Evolutionary conservation across 2,888 invertebrate genomes (phyloP), one percentile per base, ranked within the genome.

Genomic region (Nebria brevicollis): DNA sequence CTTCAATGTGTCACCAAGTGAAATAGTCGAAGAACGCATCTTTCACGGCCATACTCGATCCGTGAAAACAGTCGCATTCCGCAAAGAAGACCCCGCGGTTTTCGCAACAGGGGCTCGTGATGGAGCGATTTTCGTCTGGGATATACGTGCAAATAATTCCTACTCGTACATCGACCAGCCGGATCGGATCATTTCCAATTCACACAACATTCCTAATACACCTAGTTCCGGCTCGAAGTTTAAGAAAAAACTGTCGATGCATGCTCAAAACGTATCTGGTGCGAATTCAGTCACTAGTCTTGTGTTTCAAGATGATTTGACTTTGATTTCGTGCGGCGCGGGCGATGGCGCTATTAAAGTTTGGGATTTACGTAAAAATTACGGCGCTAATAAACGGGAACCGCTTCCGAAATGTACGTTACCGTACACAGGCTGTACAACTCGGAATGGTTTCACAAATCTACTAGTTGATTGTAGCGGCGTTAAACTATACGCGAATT

Each of bases 101-200:
- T 96, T 97, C 90, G 96, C 96, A 0, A 96, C 96, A 0, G 97
- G 97, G 20, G 95, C 95, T 0, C 90, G 97, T 54, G 97, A 98
- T 89, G 97, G 97, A 0, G 94, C 94, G 84, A 94, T 97, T 20
- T 93, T 96, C 85, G 87, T 97, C 20, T 97, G 97, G 97, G 98
- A 97, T 87, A 92, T 92, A 0, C 90, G 95, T 83, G 91, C 91
- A 26, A 90, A 89, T 82, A 89, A 89, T 11, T 89, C 87, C 81
- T 85, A 89, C 41, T 88, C 89, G 54, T 85, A 85, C 82, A 84
- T 90, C 1, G 89, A 91, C 0, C 90, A 92, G 25, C 93, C 95
- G 0, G 96, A 96, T 87, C 94, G 94, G 87, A 91, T 92, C 77
- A 95, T 97, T 66, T 89, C 89, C 83, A 92, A 92, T 87, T 94